Conservation (phyloP, 1,140 invertebrate species). For the Hermetia illucens region DNA sequence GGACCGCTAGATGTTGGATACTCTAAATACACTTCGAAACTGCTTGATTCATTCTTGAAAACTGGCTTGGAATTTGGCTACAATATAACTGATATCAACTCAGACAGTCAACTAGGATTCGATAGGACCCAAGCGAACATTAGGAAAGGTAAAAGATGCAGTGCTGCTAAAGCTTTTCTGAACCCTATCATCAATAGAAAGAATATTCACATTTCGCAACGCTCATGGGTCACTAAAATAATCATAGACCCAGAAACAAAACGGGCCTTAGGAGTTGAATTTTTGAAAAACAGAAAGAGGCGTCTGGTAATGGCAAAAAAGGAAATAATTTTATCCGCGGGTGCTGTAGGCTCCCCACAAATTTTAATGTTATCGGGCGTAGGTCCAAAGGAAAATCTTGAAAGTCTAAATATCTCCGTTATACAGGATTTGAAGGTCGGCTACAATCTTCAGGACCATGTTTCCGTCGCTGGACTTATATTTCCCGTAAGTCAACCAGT, state of each 20-base stretch:
- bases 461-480: slow-evolving; percentile 50
- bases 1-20: slow-evolving; percentile 55
- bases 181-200: slow-evolving; percentile 52
- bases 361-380: slow-evolving; percentile 68
- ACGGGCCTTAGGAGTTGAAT: slow-evolving; percentile 36
- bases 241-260: slow-evolving; percentile 43
- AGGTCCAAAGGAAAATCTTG: slow-evolving; percentile 56
- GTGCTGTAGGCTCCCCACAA: slow-evolving; percentile 66
- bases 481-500: slow-evolving; percentile 50
- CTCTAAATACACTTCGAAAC: slow-evolving; percentile 41
- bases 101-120: slow-evolving; percentile 44
- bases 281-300: slow-evolving; percentile 38
- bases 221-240: slow-evolving; percentile 54
- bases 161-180: slow-evolving; percentile 68
- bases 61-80: slow-evolving; percentile 60
- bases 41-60: slow-evolving; percentile 46
- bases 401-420: slow-evolving; percentile 35
- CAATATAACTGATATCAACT: slow-evolving; percentile 47
- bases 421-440: slow-evolving; percentile 59
- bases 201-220: slow-evolving; percentile 64
- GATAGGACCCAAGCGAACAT: slow-evolving; percentile 55
- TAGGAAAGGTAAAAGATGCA: slow-evolving; percentile 50
- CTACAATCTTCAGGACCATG: slow-evolving; percentile 65
- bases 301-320: slow-evolving; percentile 46
- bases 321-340: slow-evolving; percentile 61